Conservation (phyloP, 2,797 vertebrate genomes). For the Muscicapa striata region DNA sequence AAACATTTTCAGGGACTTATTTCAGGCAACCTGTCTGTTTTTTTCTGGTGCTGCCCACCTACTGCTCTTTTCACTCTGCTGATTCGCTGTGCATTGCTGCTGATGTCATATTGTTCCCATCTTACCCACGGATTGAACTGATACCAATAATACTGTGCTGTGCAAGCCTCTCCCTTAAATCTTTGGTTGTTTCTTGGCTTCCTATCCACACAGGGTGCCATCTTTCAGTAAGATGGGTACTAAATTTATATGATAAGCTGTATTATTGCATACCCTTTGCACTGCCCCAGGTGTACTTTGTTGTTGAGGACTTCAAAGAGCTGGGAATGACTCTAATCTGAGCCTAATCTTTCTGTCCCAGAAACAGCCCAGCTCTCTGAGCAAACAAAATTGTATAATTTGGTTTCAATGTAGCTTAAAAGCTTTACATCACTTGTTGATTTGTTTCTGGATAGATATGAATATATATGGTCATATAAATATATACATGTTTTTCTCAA, state of each 20-base stretch:
- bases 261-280: neutral
- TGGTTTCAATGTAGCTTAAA: neutral
- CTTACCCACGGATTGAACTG: neutral
- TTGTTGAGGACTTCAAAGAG: neutral
- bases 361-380: neutral
- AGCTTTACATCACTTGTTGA: neutral
- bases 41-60: neutral
- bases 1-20: neutral
- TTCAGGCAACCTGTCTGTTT: neutral
- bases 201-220: neutral
- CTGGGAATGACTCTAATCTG: neutral
- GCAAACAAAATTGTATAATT: neutral
- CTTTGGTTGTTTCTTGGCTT: neutral
- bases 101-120: neutral
- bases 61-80: neutral
- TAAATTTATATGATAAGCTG: neutral
- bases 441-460: neutral
- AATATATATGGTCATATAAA: neutral
- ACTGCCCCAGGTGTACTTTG: neutral
- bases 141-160: neutral
- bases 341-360: neutral
- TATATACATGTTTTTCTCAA: neutral
- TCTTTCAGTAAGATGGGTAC: neutral
- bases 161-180: neutral
- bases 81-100: neutral